Conservation (phyloP, 1,140 invertebrate species). For the Drosophila busckii region DNA sequence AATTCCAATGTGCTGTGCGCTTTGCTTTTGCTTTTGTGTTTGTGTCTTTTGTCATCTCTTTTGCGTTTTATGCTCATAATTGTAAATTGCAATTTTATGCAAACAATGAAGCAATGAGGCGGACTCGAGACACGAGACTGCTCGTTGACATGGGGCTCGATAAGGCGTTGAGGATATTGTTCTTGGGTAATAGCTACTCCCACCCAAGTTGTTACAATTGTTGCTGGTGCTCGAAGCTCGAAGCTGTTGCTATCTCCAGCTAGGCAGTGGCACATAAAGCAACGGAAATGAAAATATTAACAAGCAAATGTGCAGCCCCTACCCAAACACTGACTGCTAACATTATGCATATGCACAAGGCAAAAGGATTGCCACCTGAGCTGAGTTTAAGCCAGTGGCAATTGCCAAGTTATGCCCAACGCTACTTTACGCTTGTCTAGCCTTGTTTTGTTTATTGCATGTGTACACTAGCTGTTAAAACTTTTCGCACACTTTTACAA, state of each 20-base stretch:
- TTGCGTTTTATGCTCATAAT: constrained; percentile 64
- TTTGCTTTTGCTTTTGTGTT: not conserved
- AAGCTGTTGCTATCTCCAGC: not conserved
- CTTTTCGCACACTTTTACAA: no score
- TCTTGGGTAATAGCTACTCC: not conserved
- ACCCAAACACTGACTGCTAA: not conserved
- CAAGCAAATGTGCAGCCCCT: constrained; percentile 67
- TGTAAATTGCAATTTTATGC: constrained; percentile 79
- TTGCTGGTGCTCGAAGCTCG: constrained; percentile 46
- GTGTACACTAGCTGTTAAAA: no score
- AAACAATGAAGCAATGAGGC: constrained; percentile 50
- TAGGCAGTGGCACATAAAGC: constrained; percentile 68
- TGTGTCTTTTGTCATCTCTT: constrained; percentile 21
- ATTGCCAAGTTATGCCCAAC: no score
- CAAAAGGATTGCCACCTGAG: no score
- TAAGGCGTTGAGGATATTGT: constrained; percentile 35
- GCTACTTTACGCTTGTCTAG: no score
- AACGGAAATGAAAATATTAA: constrained; percentile 78
- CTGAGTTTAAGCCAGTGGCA: no score
- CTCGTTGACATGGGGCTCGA: constrained; percentile 58
- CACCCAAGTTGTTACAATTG: constrained; percentile 17
- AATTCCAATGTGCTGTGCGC: constrained; percentile 13
- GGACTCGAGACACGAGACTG: constrained; percentile 16
- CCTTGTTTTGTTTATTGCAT: no score
- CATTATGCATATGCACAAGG: constrained; percentile 18